These are phyloP conservation scores for Aphis craccivora DNA, from an alignment of 1,140 invertebrate genomes.

Conservation along the genomic window DNA sequence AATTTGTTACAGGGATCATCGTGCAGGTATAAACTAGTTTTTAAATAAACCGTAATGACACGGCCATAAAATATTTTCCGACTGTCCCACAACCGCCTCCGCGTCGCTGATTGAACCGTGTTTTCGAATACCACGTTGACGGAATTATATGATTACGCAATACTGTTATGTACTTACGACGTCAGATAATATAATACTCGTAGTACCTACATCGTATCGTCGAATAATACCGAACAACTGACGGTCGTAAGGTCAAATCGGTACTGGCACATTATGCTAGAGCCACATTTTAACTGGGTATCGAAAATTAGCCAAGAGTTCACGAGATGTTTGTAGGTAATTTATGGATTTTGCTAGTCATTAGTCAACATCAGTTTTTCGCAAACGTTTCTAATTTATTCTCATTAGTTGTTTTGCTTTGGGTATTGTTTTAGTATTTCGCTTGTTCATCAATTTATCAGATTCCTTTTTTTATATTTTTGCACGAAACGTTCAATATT, in stretches of 20 bases:
- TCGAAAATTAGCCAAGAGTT: not conserved
- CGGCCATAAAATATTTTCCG: not conserved
- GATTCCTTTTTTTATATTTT: not conserved
- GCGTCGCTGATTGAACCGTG: not conserved
- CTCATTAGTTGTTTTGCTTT: not conserved
- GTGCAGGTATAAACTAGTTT: too few relatives aligned
- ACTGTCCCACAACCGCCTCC: not conserved
- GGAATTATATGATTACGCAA: too few relatives aligned
- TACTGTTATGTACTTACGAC: too few relatives aligned
- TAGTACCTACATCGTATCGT: too few relatives aligned
- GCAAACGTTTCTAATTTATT: not conserved
- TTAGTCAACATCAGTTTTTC: not conserved
- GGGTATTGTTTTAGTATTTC: not conserved
- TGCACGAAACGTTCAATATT: not conserved
- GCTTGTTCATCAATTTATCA: not conserved
- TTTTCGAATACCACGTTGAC: not conserved
- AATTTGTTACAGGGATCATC: too few relatives aligned
- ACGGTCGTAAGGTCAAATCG: not conserved
- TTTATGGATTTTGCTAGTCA: not conserved
- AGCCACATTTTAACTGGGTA: not conserved
- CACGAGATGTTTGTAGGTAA: not conserved
- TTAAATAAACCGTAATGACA: too few relatives aligned
- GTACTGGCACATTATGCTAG: not conserved
- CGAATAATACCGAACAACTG: not conserved
- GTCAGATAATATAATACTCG: not conserved